Base-by-base conservation (phyloP, 2,113 vertebrate species). In the Zeus faber region DNA sequence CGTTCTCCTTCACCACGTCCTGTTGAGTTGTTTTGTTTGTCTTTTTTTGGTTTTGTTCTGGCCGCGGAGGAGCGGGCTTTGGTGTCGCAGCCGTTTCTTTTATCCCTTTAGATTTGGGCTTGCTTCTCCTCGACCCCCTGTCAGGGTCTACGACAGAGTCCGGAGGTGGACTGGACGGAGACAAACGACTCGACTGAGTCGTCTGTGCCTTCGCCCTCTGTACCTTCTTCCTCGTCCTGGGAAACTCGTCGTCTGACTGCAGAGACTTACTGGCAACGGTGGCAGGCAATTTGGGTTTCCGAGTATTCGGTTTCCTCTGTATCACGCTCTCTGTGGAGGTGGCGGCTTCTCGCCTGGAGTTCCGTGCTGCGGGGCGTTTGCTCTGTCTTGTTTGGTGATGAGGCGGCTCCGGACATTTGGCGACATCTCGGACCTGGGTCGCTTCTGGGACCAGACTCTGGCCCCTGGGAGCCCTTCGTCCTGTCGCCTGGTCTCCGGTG, bases 1-100 rank as follows among this genome's bases (percentile, higher is more conserved):
- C 48, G 2, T 87, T 85, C 35, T 87, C 85, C 39, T 75, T 70
- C 6, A 65, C 58, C 1, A 24, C 20, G 16, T 80, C 66, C 13
- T 33, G 40, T 27, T 1, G 29, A 48, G 2, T 20, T 3, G 1
- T n/a, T n/a, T n/a, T n/a, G n/a, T n/a, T n/a, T n/a, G n/a, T n/a
- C n/a, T n/a, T n/a, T n/a, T n/a, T n/a, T n/a, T n/a, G n/a, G n/a
- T n/a, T n/a, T n/a, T n/a, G n/a, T n/a, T n/a, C n/a, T n/a, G n/a
- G n/a, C n/a, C n/a, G n/a, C 2, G 47, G 60, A 3, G 44, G 21
- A 1, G 16, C 21, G 23, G 40, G 27, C 5, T 70, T 65, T 5
- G n/a, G 10, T 1, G 43, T 24, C 23, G 48, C 37, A 1, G 62
- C 23, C 1, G 27, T 13, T 53, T 64, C n/a, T n/a, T n/a, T n/a